Percentiles rank a stretch among this genome's conserved stretches.
These are phyloP conservation scores for Hestina assimilis DNA, from an alignment of 1,140 invertebrate species.

Conservation along the genomic window DNA sequence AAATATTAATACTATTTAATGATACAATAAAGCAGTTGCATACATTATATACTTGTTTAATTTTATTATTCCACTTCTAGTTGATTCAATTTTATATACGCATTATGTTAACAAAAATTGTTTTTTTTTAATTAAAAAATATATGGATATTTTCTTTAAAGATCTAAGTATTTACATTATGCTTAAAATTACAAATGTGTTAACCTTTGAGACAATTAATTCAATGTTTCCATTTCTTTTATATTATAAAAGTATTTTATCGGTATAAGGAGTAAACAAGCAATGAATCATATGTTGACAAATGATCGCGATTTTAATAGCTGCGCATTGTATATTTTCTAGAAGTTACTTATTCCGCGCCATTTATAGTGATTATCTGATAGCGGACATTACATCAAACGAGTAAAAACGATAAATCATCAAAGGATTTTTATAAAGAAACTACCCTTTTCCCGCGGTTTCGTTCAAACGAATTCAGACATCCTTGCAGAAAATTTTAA, in stretches of 20 bases:
- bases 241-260: too few relatives aligned
- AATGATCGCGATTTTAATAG: constrained; percentile 7
- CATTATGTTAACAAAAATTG: neutral
- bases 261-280: neutral
- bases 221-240: too few relatives aligned
- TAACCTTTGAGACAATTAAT: too few relatives aligned
- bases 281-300: neutral
- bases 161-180: too few relatives aligned
- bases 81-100: neutral
- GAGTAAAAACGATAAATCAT: neutral
- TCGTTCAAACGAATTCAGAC: too few relatives aligned
- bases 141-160: too few relatives aligned
- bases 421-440: too few relatives aligned
- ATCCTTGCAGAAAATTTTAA: too few relatives aligned
- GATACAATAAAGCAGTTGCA: neutral
- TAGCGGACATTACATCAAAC: neutral
- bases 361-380: constrained; percentile 6
- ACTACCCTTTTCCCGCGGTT: too few relatives aligned
- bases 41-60: neutral
- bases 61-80: neutral
- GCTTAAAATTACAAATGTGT: too few relatives aligned
- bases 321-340: constrained; percentile 2
- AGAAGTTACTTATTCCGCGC: constrained; percentile 2
- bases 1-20: neutral
- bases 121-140: neutral